Conservation (phyloP, 2,888 invertebrate species). For the Notodonta ziczac region DNA sequence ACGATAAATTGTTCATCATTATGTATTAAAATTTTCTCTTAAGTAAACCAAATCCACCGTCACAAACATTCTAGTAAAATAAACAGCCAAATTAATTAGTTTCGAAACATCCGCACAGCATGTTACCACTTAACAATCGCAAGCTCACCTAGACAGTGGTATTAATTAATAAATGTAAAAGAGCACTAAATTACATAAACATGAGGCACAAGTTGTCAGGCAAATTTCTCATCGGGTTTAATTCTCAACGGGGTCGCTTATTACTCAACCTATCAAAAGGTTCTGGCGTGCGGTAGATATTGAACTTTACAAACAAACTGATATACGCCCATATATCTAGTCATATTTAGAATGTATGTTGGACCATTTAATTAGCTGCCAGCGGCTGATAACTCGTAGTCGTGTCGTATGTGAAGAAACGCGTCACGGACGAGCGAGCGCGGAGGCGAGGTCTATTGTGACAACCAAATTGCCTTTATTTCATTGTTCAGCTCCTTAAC, state of each 20-base stretch:
- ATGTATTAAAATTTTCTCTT: too few species aligned
- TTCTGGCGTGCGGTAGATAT: slow-evolving; percentile 45
- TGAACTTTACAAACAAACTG: slow-evolving; percentile 36
- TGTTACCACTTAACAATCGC: slow-evolving; percentile 30
- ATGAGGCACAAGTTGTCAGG: slow-evolving; percentile 38
- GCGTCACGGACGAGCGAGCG: slow-evolving; percentile 30
- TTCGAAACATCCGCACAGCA: slow-evolving; percentile 38
- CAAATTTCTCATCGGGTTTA: slow-evolving; percentile 41
- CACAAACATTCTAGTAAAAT: slow-evolving; percentile 6
- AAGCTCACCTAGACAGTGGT: slow-evolving; percentile 30
- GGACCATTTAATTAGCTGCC: slow-evolving; percentile 54
- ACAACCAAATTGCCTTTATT: slow-evolving; percentile 36
- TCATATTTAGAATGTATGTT: slow-evolving; percentile 28
- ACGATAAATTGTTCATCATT: too few species aligned
- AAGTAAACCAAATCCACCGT: slow-evolving; percentile 3
- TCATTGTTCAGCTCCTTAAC: slow-evolving; percentile 38
- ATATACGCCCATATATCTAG: slow-evolving; percentile 27
- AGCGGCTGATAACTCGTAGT: slow-evolving; percentile 43
- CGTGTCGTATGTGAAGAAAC: slow-evolving; percentile 27
- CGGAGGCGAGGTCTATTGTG: slow-evolving; percentile 34
- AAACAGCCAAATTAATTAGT: slow-evolving; percentile 24
- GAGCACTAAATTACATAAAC: slow-evolving; percentile 36
- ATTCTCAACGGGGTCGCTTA: slow-evolving; percentile 50
- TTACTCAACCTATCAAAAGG: slow-evolving; percentile 61
- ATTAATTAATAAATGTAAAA: slow-evolving; percentile 43